phyloP scores from a whole-genome alignment of 2,888 invertebrate genomes.

The Pyrochroa serraticornis region DNA sequence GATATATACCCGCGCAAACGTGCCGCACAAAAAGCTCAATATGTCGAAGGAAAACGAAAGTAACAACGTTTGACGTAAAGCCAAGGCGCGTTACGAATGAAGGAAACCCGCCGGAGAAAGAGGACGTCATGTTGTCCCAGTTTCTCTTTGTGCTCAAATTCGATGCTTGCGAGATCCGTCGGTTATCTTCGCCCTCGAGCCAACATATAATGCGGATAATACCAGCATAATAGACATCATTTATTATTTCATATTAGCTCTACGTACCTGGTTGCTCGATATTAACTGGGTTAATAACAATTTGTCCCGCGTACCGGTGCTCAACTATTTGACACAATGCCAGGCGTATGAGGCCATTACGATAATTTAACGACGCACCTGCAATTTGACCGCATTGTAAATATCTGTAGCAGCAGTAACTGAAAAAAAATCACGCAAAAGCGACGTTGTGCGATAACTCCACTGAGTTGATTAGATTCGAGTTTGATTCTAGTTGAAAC shows the following conservation, averaged over 20 bases:
- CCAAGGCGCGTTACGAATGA: conserved; percentile 5
- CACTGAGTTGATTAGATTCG: not conserved
- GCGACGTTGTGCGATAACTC: too few species aligned
- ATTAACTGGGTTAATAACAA: conserved; percentile 22
- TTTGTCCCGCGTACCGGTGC: conserved; percentile 12
- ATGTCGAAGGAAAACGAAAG: conserved; percentile 16
- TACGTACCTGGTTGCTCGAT: conserved; percentile 10
- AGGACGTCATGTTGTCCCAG: not conserved
- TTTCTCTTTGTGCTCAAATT: conserved; percentile 12
- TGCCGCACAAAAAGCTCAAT: conserved; percentile 14
- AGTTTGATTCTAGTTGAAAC: not conserved
- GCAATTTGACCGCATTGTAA: too few species aligned
- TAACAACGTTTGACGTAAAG: conserved; percentile 10
- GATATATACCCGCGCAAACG: conserved; percentile 2
- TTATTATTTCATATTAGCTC: conserved; percentile 21
- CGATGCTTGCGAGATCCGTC: conserved; percentile 2
- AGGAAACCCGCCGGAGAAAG: not conserved
- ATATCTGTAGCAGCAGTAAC: not conserved
- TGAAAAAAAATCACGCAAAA: conserved; percentile 6
- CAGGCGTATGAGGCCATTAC: not conserved
- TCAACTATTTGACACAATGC: conserved; percentile 4
- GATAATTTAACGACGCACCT: too few species aligned
- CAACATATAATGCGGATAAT: conserved; percentile 25
- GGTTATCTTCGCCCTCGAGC: conserved; percentile 12
- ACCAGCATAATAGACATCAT: conserved; percentile 17